Percentiles rank a stretch among this genome's conserved stretches.
These are phyloP conservation scores for Geococcyx californianus DNA, from an alignment of 2,113 vertebrate species.

Conservation along the genomic window DNA sequence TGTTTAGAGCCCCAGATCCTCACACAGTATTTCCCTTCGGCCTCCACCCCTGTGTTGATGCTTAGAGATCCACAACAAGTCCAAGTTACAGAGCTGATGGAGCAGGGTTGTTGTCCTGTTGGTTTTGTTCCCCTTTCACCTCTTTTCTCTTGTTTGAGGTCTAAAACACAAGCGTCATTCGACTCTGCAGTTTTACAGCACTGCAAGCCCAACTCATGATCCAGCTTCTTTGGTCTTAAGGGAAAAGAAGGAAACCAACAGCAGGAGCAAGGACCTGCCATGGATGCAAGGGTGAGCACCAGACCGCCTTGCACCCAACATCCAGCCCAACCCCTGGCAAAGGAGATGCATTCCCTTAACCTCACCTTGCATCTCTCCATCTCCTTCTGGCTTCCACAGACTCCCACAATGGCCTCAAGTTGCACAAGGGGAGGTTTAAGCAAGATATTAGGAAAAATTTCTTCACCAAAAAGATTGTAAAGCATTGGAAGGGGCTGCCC, in stretches of 20 bases:
- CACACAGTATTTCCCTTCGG: not conserved
- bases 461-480: no score
- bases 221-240: not conserved
- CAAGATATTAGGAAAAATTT: no score
- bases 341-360: no score
- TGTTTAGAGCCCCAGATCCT: not conserved
- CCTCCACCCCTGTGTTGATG: rapidly evolving
- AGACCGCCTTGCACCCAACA: no score
- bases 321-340: no score
- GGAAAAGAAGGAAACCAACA: not conserved
- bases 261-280: not conserved
- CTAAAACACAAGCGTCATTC: not conserved
- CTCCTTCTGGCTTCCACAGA: no score
- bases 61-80: not conserved
- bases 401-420: no score
- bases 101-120: not conserved
- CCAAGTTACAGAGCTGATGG: not conserved
- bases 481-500: no score
- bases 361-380: no score
- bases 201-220: not conserved
- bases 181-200: not conserved
- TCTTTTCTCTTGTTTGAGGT: not conserved
- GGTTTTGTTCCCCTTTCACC: not conserved
- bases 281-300: no score
- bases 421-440: no score